Base-by-base conservation (phyloP, 2,888 invertebrate genomes). In the Cryptophagus acutangulus region DNA sequence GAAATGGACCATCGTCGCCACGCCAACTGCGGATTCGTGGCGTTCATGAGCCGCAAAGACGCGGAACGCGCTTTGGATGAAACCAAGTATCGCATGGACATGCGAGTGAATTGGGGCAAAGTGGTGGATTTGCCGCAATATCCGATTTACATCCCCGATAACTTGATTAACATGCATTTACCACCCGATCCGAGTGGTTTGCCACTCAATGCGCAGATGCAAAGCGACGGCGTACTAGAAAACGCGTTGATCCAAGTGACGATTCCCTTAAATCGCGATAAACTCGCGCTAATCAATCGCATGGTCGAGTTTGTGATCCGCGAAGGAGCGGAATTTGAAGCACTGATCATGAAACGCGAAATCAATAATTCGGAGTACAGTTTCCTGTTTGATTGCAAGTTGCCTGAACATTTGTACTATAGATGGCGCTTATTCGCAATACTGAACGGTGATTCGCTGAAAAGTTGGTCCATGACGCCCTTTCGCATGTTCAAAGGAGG, bases 261-360 rank as follows among this genome's bases (percentile, higher is more conserved):
- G 3, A 62, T 69, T 30, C 70, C 69, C 2, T 48, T 67, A 26
- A 66, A 67, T 49, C 89, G 92, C 69, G 84, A 83, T 65, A 76
- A 90, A 52, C 74, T 97, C 38, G 84, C 86, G 75, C 74, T 93
- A 51, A 94, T 99, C 61, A 95, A 99, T 74, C 87, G 97, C 52
- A 92, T 92, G 86, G 87, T 99, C 47, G 97, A 99, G 74, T 99
- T 95, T 77, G 95, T 99, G 47, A 88, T 97, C 54, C 81, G 94
- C 51, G 96, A 99, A 72, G 99, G 99, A 0, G 95, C 97, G 1
- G 86, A 94, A 84, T 99, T 99, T 73, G 99, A 99, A 71, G 96
- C 96, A 1, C 87, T 96, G 78, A 89, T 99, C 41, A 99, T 99
- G 95, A 92, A 91, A 71, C 81, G 87, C 57, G 97, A 99, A 76